Evolutionary conservation across 2,888 invertebrate genomes (phyloP).

Genomic region (Meiosimyza decipiens): DNA sequence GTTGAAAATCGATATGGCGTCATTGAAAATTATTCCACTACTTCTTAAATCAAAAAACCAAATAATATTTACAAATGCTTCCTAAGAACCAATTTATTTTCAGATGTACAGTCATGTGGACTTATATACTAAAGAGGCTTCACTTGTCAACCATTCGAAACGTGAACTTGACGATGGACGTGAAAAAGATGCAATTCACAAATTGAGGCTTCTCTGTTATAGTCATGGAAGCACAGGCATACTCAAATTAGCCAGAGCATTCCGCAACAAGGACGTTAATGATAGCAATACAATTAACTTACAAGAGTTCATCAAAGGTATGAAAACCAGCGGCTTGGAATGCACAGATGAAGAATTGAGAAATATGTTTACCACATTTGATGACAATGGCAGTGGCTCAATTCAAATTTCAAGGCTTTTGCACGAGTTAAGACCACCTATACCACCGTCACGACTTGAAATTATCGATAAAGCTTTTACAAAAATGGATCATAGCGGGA

Average conservation of each 20-base stretch:
- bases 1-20: too few species aligned
- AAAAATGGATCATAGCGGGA: conserved; percentile 85
- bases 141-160: conserved; percentile 80
- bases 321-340: conserved; percentile 80
- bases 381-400: conserved; percentile 80
- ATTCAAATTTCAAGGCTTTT: conserved; percentile 89
- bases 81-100: too few species aligned
- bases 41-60: too few species aligned
- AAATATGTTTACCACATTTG: conserved; percentile 69
- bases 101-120: conserved; percentile 54
- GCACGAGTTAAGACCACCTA: conserved; percentile 81
- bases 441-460: conserved; percentile 77
- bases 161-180: conserved; percentile 73
- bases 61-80: too few species aligned
- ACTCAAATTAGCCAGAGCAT: conserved; percentile 85
- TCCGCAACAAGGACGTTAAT: conserved; percentile 93
- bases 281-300: conserved; percentile 82
- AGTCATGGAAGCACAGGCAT: conserved; percentile 89
- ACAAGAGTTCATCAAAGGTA: conserved; percentile 84
- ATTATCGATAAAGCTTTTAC: conserved; percentile 82
- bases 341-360: conserved; percentile 68
- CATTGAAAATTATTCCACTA: too few species aligned
- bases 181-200: conserved; percentile 81
- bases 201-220: conserved; percentile 83
- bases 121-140: conserved; percentile 73